A percentile compares a stretch with the other conserved stretches of the same genome.
phyloP scores from a whole-genome alignment of 1,140 invertebrate genomes.

The Drosophila rufa region DNA sequence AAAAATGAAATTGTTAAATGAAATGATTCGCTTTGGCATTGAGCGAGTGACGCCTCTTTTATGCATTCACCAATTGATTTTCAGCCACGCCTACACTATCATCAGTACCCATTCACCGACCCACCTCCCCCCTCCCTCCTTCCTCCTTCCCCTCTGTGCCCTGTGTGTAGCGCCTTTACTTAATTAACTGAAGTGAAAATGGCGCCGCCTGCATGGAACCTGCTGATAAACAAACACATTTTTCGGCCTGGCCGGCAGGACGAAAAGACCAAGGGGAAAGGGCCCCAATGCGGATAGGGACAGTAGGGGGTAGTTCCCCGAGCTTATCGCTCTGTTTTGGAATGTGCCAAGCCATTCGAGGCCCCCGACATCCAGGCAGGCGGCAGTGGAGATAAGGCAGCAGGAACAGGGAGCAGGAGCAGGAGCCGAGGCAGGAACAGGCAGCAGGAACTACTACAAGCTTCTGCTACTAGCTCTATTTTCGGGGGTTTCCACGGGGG shows the following conservation, averaged over 20 bases:
- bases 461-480: slow-evolving; percentile 5
- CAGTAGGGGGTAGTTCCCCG: slow-evolving; percentile 34
- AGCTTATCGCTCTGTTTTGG: slow-evolving; percentile 48
- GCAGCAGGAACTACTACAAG: slow-evolving; percentile 4
- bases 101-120: slow-evolving; percentile 17
- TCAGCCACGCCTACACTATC: slow-evolving; percentile 40
- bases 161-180: slow-evolving; percentile 64
- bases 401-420: slow-evolving; percentile 21
- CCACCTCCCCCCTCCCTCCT: background rate
- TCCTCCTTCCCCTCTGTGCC: background rate
- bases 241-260: slow-evolving; percentile 40
- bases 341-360: slow-evolving; percentile 66
- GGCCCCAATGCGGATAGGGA: background rate
- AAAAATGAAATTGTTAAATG: slow-evolving; percentile 75
- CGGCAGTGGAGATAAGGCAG: slow-evolving; percentile 34
- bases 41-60: slow-evolving; percentile 50
- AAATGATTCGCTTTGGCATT: slow-evolving; percentile 68
- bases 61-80: slow-evolving; percentile 57
- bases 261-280: slow-evolving; percentile 12
- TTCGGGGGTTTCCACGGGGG: background rate
- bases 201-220: slow-evolving; percentile 60
- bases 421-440: background rate
- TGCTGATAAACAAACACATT: slow-evolving; percentile 75
- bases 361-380: slow-evolving; percentile 54
- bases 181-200: slow-evolving; percentile 84